A percentile compares a stretch with the other conserved stretches of the same genome.
phyloP scores from a whole-genome alignment of 2,797 vertebrate species.

The Etheostoma nigrum region DNA sequence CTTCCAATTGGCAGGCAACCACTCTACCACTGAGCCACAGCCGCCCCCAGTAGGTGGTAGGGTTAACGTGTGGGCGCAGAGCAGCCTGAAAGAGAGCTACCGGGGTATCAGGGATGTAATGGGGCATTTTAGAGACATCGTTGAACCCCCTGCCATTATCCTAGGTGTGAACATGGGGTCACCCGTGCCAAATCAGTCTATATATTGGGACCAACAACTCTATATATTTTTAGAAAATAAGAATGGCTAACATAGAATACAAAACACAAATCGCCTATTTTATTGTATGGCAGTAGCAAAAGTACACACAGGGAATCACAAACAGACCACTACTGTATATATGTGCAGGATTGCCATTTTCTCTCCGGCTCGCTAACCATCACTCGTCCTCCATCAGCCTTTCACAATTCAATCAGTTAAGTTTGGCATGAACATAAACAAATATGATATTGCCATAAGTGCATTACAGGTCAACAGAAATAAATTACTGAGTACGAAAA shows the following conservation, averaged over 20 bases:
- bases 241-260: background rate
- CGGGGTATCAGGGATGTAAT: constrained; percentile 39
- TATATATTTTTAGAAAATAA: background rate
- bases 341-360: background rate
- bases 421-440: background rate
- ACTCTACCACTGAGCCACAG: too few relatives aligned
- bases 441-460: background rate
- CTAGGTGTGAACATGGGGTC: constrained; percentile 77
- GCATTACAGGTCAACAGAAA: background rate
- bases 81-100: constrained; percentile 42
- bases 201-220: background rate
- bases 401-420: background rate
- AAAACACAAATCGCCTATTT: background rate
- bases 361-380: background rate
- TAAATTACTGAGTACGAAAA: background rate
- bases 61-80: constrained; percentile 57
- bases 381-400: background rate
- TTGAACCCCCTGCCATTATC: constrained; percentile 51
- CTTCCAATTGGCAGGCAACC: too few relatives aligned
- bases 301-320: background rate
- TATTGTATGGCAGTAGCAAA: background rate
- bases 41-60: constrained; percentile 72
- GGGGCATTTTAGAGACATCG: constrained; percentile 46
- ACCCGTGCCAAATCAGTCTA: constrained; percentile 36
- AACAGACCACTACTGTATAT: background rate